Percentiles rank a stretch among this genome's conserved stretches.
These are phyloP conservation scores for Grammomys dolichurus DNA, from an alignment of 2,113 vertebrate species.

Conservation along the genomic window DNA sequence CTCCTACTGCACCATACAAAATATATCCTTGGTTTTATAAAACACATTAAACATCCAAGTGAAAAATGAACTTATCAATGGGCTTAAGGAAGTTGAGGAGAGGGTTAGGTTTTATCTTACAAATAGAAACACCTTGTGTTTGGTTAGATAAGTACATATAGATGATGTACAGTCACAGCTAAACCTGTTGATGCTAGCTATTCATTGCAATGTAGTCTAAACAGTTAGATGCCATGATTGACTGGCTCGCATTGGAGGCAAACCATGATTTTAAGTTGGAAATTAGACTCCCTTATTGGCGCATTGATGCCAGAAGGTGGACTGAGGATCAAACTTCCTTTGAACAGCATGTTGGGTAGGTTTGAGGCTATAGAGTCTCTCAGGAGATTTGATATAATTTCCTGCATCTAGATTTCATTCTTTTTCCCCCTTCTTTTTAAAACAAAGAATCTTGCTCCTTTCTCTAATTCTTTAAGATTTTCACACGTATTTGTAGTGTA, in stretches of 20 bases:
- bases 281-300: not conserved
- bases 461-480: not conserved
- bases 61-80: not conserved
- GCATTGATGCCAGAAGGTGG: not conserved
- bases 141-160: not conserved
- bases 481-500: not conserved
- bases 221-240: not conserved
- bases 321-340: not conserved
- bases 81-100: not conserved
- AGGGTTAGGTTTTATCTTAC: not conserved
- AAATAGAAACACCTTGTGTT: not conserved
- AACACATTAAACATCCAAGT: not conserved
- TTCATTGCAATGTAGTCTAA: not conserved
- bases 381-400: not conserved
- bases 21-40: too few relatives aligned
- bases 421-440: not conserved
- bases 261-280: not conserved
- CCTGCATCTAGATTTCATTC: not conserved
- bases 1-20: too few relatives aligned
- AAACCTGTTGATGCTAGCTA: not conserved
- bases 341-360: too few relatives aligned
- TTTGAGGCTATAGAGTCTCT: not conserved
- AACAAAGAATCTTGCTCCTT: not conserved
- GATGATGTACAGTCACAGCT: not conserved
- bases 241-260: not conserved